Percentiles rank a stretch among this genome's conserved stretches.
phyloP scores from a whole-genome alignment of 1,140 invertebrate genomes.

The Calosoma granatense region DNA sequence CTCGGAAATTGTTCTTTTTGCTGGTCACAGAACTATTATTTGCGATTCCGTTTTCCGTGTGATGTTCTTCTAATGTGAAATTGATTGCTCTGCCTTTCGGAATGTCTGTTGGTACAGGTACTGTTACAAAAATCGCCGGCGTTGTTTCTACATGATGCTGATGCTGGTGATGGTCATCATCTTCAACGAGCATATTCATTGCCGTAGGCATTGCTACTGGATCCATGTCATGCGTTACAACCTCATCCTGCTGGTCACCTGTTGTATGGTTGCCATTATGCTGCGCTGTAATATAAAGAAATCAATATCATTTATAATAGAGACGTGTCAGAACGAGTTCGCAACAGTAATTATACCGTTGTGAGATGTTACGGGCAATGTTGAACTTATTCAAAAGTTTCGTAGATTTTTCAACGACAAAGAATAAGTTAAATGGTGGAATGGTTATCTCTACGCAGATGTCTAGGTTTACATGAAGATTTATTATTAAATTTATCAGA shows the following conservation, averaged over 20 bases:
- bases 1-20: slow-evolving; percentile 32
- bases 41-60: slow-evolving; percentile 17
- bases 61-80: slow-evolving; percentile 23
- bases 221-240: slow-evolving; percentile 8
- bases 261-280: not conserved
- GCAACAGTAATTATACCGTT: no score
- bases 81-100: slow-evolving; percentile 27
- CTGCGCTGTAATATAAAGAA: not conserved
- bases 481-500: no score
- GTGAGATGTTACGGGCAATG: no score
- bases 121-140: not conserved
- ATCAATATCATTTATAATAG: not conserved
- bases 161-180: not conserved
- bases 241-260: slow-evolving; percentile 10
- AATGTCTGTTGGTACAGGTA: slow-evolving; percentile 18
- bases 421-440: no score
- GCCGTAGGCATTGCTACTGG: slow-evolving; percentile 1
- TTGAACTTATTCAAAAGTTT: no score
- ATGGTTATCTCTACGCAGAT: no score
- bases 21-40: slow-evolving; percentile 4
- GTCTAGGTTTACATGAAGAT: no score
- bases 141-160: not conserved
- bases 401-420: no score
- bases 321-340: not conserved
- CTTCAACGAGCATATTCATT: slow-evolving; percentile 17